These are phyloP conservation scores for Pseudomugil gertrudae DNA, from an alignment of 2,797 vertebrate genomes.

Conservation along the genomic window DNA sequence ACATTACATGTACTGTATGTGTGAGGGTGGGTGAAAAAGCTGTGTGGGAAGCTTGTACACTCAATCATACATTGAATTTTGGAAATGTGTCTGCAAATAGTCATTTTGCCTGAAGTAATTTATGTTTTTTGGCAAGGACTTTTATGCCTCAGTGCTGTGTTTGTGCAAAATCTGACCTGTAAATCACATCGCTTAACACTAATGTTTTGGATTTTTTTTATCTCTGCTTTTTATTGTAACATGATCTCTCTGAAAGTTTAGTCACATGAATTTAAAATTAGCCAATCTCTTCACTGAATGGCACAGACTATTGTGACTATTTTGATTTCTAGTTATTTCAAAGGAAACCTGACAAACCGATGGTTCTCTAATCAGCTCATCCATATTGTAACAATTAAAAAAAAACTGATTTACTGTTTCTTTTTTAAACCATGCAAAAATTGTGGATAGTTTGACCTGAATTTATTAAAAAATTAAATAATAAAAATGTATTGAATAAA, in stretches of 20 bases:
- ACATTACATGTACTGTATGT: slow-evolving; percentile 10
- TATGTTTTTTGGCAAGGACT: slow-evolving; percentile 15
- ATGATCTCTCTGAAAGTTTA: slow-evolving; percentile 28
- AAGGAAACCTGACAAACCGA: background rate
- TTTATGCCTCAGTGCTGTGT: background rate
- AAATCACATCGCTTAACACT: background rate
- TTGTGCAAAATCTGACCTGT: slow-evolving; percentile 7
- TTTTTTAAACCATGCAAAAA: background rate
- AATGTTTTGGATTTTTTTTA: background rate
- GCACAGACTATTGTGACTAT: background rate
- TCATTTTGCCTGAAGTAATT: slow-evolving; percentile 23
- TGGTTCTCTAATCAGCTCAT: background rate
- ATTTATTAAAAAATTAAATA: background rate
- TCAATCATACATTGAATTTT: slow-evolving; percentile 9
- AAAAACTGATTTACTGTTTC: background rate
- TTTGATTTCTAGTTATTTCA: background rate
- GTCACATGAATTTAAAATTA: slow-evolving; percentile 1
- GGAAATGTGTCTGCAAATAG: slow-evolving; percentile 13
- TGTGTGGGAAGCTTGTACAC: slow-evolving; percentile 13
- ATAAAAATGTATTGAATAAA: background rate
- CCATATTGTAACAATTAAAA: background rate
- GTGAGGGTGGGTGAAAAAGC: slow-evolving; percentile 17
- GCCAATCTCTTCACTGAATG: background rate
- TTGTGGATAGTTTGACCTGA: background rate
- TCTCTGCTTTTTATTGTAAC: background rate